phyloP scores from a whole-genome alignment of 2,888 invertebrate species.

The Apamea anceps region DNA sequence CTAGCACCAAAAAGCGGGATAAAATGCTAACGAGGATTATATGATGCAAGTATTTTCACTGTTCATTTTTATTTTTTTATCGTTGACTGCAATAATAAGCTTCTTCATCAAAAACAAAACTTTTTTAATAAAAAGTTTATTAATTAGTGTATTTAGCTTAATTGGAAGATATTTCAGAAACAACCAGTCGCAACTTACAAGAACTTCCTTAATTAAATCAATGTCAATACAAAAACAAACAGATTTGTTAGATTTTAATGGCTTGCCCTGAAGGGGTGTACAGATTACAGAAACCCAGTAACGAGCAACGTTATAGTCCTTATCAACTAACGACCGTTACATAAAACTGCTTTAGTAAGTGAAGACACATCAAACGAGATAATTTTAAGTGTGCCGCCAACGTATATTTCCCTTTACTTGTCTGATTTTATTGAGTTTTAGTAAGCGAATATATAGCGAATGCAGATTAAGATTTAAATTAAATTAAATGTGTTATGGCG shows the following conservation, averaged over 20 bases:
- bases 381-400: conserved; percentile 7
- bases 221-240: conserved; percentile 15
- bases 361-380: conserved; percentile 6
- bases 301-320: conserved; percentile 16
- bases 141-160: neutral
- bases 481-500: neutral
- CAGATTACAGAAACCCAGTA: conserved; percentile 21
- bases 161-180: neutral
- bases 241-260: conserved; percentile 7
- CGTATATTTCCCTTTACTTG: neutral
- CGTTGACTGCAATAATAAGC: neutral
- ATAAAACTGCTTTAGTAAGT: conserved; percentile 18
- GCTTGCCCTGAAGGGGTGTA: conserved; percentile 4
- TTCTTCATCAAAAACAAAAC: neutral
- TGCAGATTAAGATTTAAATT: neutral
- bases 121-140: neutral
- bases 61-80: neutral
- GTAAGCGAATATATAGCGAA: neutral
- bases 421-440: neutral
- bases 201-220: neutral
- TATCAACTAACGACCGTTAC: conserved; percentile 15
- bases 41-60: neutral
- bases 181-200: neutral
- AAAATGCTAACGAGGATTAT: neutral
- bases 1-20: conserved; percentile 7